phyloP scores from a whole-genome alignment of 1,140 invertebrate species.

The Musca vetustissima region DNA sequence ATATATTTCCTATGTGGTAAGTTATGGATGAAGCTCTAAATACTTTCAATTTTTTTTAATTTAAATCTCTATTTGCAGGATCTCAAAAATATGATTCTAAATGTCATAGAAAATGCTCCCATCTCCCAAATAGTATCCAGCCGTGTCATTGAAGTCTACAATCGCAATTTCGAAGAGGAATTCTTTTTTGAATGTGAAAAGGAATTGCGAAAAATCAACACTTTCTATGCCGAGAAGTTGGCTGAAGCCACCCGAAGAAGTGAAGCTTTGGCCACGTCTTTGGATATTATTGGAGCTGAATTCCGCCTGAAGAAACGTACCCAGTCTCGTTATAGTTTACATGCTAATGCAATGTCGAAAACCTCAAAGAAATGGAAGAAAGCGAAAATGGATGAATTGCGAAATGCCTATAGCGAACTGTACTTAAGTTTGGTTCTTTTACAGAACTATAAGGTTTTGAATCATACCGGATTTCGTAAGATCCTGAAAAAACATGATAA shows the following conservation, averaged over 20 bases:
- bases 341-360: not conserved
- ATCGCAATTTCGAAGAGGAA: slow-evolving; percentile 90
- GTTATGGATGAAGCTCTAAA: not conserved
- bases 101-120: slow-evolving; percentile 32
- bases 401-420: slow-evolving; percentile 97
- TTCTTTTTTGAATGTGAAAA: slow-evolving; percentile 92
- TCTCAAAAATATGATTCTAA: slow-evolving; percentile 40
- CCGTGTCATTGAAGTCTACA: slow-evolving; percentile 57
- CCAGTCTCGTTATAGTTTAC: not conserved
- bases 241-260: slow-evolving; percentile 94
- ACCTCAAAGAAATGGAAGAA: slow-evolving; percentile 54
- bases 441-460: slow-evolving; percentile 89
- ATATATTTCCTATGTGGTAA: slow-evolving; percentile 46
- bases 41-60: not conserved
- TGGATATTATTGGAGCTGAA: not conserved
- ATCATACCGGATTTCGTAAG: slow-evolving; percentile 98
- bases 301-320: not conserved
- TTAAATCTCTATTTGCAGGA: slow-evolving; percentile 32
- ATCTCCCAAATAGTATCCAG: not conserved
- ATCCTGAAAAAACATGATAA: slow-evolving; percentile 99
- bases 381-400: slow-evolving; percentile 75
- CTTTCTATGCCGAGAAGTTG: slow-evolving; percentile 95
- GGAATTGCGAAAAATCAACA: slow-evolving; percentile 92
- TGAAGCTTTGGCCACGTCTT: slow-evolving; percentile 78
- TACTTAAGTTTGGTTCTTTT: slow-evolving; percentile 93